A percentile compares a stretch with the other conserved stretches of the same genome.
Evolutionary conservation across 2,797 vertebrate species (phyloP).

Genomic region (Telmatherina bonti): DNA sequence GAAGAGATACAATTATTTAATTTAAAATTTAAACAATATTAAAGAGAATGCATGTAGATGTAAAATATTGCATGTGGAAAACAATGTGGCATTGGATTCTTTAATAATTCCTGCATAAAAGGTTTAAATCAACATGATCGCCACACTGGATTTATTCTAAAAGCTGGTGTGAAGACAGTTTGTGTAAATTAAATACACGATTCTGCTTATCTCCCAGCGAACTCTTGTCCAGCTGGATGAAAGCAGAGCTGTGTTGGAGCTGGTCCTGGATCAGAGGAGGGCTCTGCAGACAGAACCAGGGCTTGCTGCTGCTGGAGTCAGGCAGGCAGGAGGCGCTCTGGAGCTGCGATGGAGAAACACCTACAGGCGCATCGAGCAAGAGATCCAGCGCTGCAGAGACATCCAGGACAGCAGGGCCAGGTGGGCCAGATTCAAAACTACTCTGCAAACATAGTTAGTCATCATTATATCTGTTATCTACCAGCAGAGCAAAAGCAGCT

Average conservation of each 20-base stretch:
- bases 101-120: too few species aligned
- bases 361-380: constrained; percentile 82
- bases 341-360: constrained; percentile 87
- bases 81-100: too few species aligned
- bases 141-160: background rate
- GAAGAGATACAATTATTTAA: too few species aligned
- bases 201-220: constrained; percentile 73
- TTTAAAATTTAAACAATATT: too few species aligned
- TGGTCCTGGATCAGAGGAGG: constrained; percentile 83
- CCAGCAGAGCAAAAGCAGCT: background rate
- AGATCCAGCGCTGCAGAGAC: constrained; percentile 80
- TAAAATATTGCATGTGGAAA: too few species aligned
- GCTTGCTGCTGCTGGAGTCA: constrained; percentile 69
- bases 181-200: background rate
- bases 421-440: constrained; percentile 69
- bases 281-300: constrained; percentile 65
- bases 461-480: constrained; percentile 8
- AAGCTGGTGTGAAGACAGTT: background rate
- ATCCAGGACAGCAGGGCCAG: constrained; percentile 80
- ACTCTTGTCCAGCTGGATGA: constrained; percentile 83
- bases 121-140: background rate
- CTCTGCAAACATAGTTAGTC: background rate
- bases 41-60: too few species aligned
- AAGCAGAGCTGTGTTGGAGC: constrained; percentile 82
- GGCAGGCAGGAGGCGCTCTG: constrained; percentile 78